These are phyloP conservation scores for Hirundichthys speculiger DNA, from an alignment of 2,113 vertebrate species.

Conservation along the genomic window DNA sequence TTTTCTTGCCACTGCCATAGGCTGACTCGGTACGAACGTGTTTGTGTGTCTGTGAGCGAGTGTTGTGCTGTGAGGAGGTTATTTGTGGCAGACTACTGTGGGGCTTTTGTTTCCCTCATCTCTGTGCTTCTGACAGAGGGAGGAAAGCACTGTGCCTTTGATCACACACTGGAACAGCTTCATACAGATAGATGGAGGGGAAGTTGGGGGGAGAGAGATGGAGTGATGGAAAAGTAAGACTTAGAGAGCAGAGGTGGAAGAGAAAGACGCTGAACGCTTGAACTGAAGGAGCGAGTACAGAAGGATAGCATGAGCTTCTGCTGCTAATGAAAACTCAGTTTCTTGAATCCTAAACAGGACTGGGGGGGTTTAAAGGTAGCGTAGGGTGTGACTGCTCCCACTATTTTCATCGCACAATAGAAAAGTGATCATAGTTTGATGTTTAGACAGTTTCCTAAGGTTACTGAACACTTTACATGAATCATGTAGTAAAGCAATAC, in stretches of 20 bases:
- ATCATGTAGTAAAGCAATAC: not conserved
- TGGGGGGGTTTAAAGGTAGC: not conserved
- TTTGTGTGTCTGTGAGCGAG: slow-evolving; percentile 40
- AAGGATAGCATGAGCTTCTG: slow-evolving; percentile 12
- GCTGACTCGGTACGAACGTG: slow-evolving; percentile 35
- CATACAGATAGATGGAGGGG: slow-evolving; percentile 59
- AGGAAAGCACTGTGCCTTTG: slow-evolving; percentile 73
- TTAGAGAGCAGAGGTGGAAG: slow-evolving; percentile 46
- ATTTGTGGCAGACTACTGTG: slow-evolving; percentile 77
- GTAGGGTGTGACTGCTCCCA: not conserved
- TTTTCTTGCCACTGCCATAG: slow-evolving; percentile 46
- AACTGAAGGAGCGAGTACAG: slow-evolving; percentile 19
- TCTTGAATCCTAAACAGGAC: slow-evolving; percentile 22
- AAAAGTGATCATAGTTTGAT: not conserved
- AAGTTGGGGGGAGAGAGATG: slow-evolving; percentile 32
- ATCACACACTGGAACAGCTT: slow-evolving; percentile 69
- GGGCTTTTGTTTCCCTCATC: slow-evolving; percentile 69
- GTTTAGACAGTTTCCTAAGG: not conserved
- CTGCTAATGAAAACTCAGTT: slow-evolving; percentile 28
- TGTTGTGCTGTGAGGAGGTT: slow-evolving; percentile 66
- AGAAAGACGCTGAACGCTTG: slow-evolving; percentile 22
- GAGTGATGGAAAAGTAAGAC: slow-evolving; percentile 55
- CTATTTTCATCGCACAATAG: no score
- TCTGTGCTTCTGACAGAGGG: slow-evolving; percentile 69
- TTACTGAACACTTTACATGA: not conserved